Base-by-base conservation (phyloP, 2,888 invertebrate species). In the Nemotelus nigrinus region DNA sequence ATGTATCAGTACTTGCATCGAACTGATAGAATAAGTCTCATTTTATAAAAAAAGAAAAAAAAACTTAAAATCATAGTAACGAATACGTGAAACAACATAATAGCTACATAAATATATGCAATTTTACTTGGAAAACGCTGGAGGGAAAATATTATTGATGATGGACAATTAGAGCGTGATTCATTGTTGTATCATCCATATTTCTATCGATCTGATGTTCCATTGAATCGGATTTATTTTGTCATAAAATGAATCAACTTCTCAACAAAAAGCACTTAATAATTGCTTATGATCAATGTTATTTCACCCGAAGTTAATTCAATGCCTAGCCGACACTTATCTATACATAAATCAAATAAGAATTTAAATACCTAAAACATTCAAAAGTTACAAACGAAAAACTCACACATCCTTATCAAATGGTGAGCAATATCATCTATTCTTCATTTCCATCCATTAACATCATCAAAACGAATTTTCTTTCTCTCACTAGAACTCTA, bases 21-120 rank as follows among this genome's bases (percentile, higher is more conserved):
- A 79, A 79, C 79, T 79, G 79, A 79, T 79, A 79, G 76, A 50
- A 8, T 79, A 79, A 79, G 79, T 53, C 71, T 76, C 74, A 60
- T 79, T 77, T 76, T 39, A 70, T 50, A 50, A 68, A 58, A 77
- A 68, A 63, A 45, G 55, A 57, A 65, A n/a, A 68, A 68, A 68
- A 3, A 68, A 71, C 41, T 60, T 50, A 48, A 68, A 4, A 44
- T 63, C 10, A 72, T 43, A 47, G 3, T 57, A 63, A 57, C 41
- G 3, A 55, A 53, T 41, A 53, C 10, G 70, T 55, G 71, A 74
- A 60, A 58, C 7, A 72, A 39, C 7, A 53, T 8, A 63, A 63
- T 3, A 3, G 3, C 43, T n/a, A 63, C 3, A 43, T 8, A 63
- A 63, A 63, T 41, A 43, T 43, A 63, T 41, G 43, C 63, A 63